These are phyloP conservation scores for Cataglyphis livida DNA, from an alignment of 2,888 invertebrate genomes.

Conservation along the genomic window DNA sequence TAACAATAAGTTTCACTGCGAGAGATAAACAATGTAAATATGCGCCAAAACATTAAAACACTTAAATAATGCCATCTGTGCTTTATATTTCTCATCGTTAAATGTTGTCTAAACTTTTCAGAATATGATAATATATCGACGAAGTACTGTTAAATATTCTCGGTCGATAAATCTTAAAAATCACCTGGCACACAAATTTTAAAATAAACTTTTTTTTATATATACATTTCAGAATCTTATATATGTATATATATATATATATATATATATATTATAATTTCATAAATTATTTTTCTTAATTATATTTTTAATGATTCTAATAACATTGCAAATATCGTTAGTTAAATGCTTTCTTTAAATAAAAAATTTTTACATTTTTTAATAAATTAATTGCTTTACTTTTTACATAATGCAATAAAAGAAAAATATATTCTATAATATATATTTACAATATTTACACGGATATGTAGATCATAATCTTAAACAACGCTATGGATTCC, in stretches of 20 bases:
- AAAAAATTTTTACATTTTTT: not conserved
- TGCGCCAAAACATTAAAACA: not conserved
- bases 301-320: not conserved
- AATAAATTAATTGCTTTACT: constrained; percentile 26
- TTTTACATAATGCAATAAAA: not conserved
- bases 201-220: not conserved
- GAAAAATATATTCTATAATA: constrained; percentile 83
- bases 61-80: constrained; percentile 14
- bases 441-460: constrained; percentile 77
- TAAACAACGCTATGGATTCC: constrained; percentile 1
- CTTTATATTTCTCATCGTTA: not conserved
- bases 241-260: not conserved
- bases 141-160: not conserved
- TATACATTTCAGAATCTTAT: not conserved
- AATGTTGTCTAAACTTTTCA: not conserved
- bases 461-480: constrained; percentile 3
- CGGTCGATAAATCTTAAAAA: not conserved
- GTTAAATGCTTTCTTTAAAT: not conserved
- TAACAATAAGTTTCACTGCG: not conserved
- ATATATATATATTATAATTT: not conserved
- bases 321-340: not conserved
- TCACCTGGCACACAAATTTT: not conserved
- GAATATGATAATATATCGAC: constrained; percentile 6
- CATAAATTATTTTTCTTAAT: not conserved
- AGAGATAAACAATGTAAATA: not conserved